A percentile compares a stretch with the other conserved stretches of the same genome.
These are phyloP conservation scores for Portunus trituberculatus DNA, from an alignment of 1,140 invertebrate genomes.

Conservation along the genomic window DNA sequence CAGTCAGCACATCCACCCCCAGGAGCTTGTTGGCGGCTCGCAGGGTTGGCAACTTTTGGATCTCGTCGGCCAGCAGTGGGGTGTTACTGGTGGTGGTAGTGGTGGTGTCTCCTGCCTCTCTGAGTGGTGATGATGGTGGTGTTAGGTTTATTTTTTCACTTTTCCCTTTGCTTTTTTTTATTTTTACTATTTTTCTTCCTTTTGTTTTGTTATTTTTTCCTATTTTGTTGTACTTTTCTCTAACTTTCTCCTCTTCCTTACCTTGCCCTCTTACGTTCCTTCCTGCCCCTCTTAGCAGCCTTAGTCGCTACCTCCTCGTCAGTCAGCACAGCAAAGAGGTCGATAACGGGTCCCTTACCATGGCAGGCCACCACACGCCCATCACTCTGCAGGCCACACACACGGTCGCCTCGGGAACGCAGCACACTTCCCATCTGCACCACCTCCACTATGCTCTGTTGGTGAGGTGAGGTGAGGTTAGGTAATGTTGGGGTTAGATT, in stretches of 20 bases:
- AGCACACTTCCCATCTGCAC: constrained; percentile 86
- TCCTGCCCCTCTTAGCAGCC: constrained; percentile 88
- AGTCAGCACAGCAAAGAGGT: constrained; percentile 90
- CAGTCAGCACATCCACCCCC: constrained; percentile 85
- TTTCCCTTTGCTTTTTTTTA: too few relatives aligned
- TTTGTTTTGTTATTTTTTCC: too few relatives aligned
- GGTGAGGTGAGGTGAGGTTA: neutral
- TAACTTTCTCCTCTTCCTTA: neutral
- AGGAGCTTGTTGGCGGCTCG: constrained; percentile 87
- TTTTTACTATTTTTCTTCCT: too few relatives aligned
- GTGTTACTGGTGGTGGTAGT: constrained; percentile 59
- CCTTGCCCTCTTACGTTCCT: constrained; percentile 81
- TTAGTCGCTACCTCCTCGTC: constrained; percentile 87
- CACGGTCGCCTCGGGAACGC: constrained; percentile 87
- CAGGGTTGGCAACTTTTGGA: constrained; percentile 86
- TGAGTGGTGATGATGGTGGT: neutral
- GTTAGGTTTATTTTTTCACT: too few relatives aligned
- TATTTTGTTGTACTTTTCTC: too few relatives aligned
- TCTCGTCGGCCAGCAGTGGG: constrained; percentile 84
- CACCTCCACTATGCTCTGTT: constrained; percentile 67
- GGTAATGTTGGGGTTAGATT: too few relatives aligned
- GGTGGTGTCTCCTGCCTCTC: neutral
- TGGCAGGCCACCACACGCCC: constrained; percentile 88
- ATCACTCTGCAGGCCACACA: constrained; percentile 86
- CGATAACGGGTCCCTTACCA: constrained; percentile 89